Base-by-base conservation (phyloP, 2,113 vertebrate species). In the Zootoca vivipara region DNA sequence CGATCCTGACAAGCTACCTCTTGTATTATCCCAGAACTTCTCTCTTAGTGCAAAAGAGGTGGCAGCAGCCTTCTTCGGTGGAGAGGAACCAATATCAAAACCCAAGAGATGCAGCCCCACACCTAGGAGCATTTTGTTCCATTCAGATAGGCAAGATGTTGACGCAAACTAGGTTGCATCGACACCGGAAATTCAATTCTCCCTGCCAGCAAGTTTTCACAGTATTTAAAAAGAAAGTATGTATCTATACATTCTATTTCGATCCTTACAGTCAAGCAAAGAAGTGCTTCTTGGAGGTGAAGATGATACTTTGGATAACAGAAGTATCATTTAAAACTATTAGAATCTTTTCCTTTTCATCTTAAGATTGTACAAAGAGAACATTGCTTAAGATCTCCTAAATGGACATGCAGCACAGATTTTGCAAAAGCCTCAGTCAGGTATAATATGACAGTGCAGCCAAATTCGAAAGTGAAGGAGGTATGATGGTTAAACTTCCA, bases 341-440 rank as follows among this genome's bases (percentile, higher is more conserved):
- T 92, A 89, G 93, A 93, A 90, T 30, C 65, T 88, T 92, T 92
- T 95, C 82, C 94, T 81, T 95, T 94, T 95, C 83, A 89, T 91
- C 86, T 91, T 90, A 86, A 88, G 85, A 24, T 83, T 93, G 93
- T 95, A 94, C 96, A 96, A 92, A 96, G 95, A 95, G 64, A 96
- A 92, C 88, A 91, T 95, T 91, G 91, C 28, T 93, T 94, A 93
- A 83, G 88, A 88, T 89, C 91, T 90, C 93, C 96, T 96, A 96
- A 82, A 93, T 89, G 91, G 95, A 93, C 95, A 96, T 40, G 90
- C 94, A 94, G 92, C 89, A 89, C 92, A 93, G 93, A 83, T 94
- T 92, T 93, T 89, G 89, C 91, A 89, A 85, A 85, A 82, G 82
- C 91, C 92, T 91, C 78, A n/a, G 80, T 84, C 89, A 90, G 91